Percentiles rank a stretch among this genome's conserved stretches.
Evolutionary conservation across 2,888 invertebrate genomes (phyloP).

Genomic region (Eristalis pertinax): DNA sequence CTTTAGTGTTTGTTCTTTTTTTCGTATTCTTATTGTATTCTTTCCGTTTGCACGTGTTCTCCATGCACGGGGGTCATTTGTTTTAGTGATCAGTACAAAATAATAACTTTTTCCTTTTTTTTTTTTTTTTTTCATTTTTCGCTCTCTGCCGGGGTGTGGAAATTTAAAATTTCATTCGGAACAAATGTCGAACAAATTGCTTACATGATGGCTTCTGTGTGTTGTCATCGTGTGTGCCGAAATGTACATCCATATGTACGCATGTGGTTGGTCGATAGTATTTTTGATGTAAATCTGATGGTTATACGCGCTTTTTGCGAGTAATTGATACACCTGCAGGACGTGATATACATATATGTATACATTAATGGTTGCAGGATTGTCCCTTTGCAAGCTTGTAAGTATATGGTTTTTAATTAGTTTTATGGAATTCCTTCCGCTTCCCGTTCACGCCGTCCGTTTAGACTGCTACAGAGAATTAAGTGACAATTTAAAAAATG

Average conservation of each 20-base stretch:
- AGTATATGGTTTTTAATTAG: too few species aligned
- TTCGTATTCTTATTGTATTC: conserved; percentile 2
- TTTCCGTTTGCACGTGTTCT: conserved; percentile 39
- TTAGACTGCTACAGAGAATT: too few species aligned
- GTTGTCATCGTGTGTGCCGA: conserved; percentile 46
- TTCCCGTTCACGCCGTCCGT: too few species aligned
- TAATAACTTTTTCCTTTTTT: conserved; percentile 52
- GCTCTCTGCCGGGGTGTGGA: conserved; percentile 47
- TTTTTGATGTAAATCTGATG: background rate
- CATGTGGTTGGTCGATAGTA: conserved; percentile 4
- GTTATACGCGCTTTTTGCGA: conserved; percentile 4
- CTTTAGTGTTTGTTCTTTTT: conserved; percentile 15
- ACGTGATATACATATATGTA: too few species aligned
- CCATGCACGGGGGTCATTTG: conserved; percentile 57
- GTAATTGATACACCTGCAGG: too few species aligned
- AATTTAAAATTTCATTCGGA: conserved; percentile 68
- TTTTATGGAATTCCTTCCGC: too few species aligned
- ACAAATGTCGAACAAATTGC: conserved; percentile 69
- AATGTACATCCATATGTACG: background rate
- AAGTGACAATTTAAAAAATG: too few species aligned
- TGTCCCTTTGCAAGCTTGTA: too few species aligned
- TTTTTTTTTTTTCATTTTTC: background rate
- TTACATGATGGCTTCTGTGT: conserved; percentile 68
- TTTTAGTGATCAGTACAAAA: conserved; percentile 55
- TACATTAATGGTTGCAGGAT: too few species aligned